A percentile compares a stretch with the other conserved stretches of the same genome.
These are phyloP conservation scores for Drosophila ogumai DNA, from an alignment of 1,140 invertebrate species.

Conservation along the genomic window DNA sequence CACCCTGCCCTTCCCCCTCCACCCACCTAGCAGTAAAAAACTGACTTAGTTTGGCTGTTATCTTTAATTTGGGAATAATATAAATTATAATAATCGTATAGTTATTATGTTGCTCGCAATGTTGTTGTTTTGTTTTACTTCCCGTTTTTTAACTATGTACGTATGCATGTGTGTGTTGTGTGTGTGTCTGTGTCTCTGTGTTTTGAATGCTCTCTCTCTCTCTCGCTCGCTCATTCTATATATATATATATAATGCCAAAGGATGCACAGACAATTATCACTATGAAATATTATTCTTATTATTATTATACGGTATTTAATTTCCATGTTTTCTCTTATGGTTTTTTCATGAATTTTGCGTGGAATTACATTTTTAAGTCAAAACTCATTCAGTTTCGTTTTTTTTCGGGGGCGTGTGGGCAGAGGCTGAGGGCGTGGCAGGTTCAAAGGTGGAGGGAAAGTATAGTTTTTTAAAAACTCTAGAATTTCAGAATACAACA, in stretches of 20 bases:
- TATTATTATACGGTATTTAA: conserved; percentile 65
- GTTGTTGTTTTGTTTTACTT: conserved; percentile 81
- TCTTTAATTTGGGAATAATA: conserved; percentile 84
- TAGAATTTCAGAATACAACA: conserved; percentile 67
- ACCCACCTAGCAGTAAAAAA: background rate
- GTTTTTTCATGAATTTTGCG: conserved; percentile 69
- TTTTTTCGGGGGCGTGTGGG: conserved; percentile 29
- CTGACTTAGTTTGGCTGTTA: conserved; percentile 74
- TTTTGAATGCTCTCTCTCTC: conserved; percentile 60
- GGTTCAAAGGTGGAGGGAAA: conserved; percentile 25
- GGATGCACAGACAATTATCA: conserved; percentile 67
- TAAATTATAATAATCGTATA: conserved; percentile 83
- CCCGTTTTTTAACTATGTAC: conserved; percentile 71
- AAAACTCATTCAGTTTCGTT: conserved; percentile 72
- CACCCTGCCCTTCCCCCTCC: background rate
- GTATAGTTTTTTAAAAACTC: conserved; percentile 76
- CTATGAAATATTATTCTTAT: conserved; percentile 69
- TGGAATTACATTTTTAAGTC: conserved; percentile 82
- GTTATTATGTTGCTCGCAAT: conserved; percentile 78
- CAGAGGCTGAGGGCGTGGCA: conserved; percentile 19
- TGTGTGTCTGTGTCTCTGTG: conserved; percentile 44
- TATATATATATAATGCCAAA: conserved; percentile 51
- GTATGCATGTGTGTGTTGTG: conserved; percentile 61
- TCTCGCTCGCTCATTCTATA: conserved; percentile 20
- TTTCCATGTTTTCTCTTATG: conserved; percentile 25